Percentiles rank a stretch among this genome's conserved stretches.
Conservation (phyloP, 2,797 vertebrate species). For the Halcyon leucocephala region DNA sequence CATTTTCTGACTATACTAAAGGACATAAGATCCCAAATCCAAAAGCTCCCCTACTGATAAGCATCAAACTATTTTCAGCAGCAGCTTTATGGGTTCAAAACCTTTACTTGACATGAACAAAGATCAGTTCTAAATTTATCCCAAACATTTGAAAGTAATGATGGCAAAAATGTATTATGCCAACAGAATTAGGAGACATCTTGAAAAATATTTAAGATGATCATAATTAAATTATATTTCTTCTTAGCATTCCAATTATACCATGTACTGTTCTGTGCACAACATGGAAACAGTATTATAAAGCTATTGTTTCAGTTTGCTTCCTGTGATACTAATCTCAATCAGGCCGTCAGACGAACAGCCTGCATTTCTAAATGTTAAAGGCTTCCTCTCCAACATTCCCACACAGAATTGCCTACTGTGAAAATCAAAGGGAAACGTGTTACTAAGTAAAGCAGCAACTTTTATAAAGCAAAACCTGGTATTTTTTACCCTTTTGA, state of each 20-base stretch:
- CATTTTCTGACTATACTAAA: not conserved
- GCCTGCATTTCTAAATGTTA: conserved; percentile 76
- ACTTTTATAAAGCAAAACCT: conserved; percentile 76
- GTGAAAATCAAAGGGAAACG: conserved; percentile 84
- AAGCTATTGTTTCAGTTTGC: conserved; percentile 82
- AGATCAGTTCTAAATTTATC: conserved; percentile 38
- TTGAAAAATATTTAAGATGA: conserved; percentile 70
- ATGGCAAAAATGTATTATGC: conserved; percentile 13
- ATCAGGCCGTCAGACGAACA: conserved; percentile 71
- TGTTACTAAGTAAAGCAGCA: conserved; percentile 81
- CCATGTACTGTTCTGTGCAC: conserved; percentile 64
- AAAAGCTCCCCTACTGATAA: not conserved
- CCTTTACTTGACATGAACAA: not conserved
- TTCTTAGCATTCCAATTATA: conserved; percentile 69
- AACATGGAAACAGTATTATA: conserved; percentile 80
- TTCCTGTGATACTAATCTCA: conserved; percentile 85
- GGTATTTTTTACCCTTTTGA: conserved; percentile 81
- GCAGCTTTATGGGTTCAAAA: conserved; percentile 11
- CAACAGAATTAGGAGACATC: conserved; percentile 27
- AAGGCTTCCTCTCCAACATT: conserved; percentile 83
- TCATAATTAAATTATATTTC: conserved; percentile 56
- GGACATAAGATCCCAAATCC: not conserved
- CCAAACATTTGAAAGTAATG: not conserved
- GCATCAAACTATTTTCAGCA: conserved; percentile 15
- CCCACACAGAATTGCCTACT: conserved; percentile 82